phyloP scores from a whole-genome alignment of 2,797 vertebrate genomes.

The Neosilurus hyrtlii region DNA sequence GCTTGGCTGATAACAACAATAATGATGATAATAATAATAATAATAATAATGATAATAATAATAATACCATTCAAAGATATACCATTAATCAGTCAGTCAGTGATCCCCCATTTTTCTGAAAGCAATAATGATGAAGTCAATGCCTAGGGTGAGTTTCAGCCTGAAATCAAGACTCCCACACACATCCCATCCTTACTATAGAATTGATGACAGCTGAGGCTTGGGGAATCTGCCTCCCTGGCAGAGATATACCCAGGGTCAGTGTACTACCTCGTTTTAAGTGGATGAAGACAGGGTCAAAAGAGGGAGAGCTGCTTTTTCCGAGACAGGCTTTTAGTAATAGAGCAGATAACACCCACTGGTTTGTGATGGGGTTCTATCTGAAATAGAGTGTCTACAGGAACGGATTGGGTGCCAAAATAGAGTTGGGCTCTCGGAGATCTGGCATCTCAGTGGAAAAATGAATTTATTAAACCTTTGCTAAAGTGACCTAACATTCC shows the following conservation, averaged over 20 bases:
- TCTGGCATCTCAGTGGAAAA: conserved; percentile 36
- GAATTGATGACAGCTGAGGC: neutral
- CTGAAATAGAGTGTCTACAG: conserved; percentile 34
- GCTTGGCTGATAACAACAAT: neutral
- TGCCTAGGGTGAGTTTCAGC: neutral
- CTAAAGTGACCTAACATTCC: neutral
- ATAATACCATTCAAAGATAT: neutral
- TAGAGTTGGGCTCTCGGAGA: conserved; percentile 11
- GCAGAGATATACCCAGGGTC: neutral
- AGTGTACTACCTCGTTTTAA: conserved; percentile 12
- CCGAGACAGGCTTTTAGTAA: conserved; percentile 9
- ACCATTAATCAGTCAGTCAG: conserved; percentile 2
- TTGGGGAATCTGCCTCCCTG: neutral
- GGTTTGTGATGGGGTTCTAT: conserved; percentile 17
- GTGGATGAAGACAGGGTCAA: conserved; percentile 3
- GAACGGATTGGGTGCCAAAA: conserved; percentile 40
- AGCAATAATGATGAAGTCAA: neutral
- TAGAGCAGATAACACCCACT: conserved; percentile 14
- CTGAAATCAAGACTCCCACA: conserved; percentile 6
- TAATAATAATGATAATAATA: too few species aligned
- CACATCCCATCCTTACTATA: neutral
- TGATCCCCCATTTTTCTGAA: neutral
- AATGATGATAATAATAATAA: too few species aligned
- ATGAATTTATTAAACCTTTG: conserved; percentile 44
- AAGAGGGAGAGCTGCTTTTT: neutral